Conservation (phyloP, 2,113 vertebrate genomes). For the Saguinus midas region DNA sequence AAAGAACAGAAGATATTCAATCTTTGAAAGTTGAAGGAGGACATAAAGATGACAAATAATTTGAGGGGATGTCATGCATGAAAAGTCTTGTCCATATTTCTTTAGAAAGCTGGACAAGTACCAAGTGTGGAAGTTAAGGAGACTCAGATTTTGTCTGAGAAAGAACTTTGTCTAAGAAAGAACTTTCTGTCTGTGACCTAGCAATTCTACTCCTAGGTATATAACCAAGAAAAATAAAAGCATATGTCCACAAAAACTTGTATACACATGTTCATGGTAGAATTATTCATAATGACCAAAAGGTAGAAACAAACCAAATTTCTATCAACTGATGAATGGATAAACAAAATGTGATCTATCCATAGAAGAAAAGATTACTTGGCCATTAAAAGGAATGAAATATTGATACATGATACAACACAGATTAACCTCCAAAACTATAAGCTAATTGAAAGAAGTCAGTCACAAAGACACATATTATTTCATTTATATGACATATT, state of each 20-base stretch:
- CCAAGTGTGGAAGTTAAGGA: not conserved
- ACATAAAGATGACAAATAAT: not conserved
- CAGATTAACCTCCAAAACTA: not conserved
- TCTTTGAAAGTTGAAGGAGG: not conserved
- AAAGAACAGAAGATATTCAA: conserved; percentile 34
- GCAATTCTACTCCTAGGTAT: not conserved
- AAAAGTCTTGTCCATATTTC: not conserved
- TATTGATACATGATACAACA: not conserved
- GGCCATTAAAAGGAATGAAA: not conserved
- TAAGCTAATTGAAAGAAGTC: not conserved
- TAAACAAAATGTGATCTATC: not conserved
- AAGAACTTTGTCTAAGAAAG: not conserved
- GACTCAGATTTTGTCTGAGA: conserved; percentile 16
- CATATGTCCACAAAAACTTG: not conserved
- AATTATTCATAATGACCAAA: conserved; percentile 18
- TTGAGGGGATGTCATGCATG: not conserved
- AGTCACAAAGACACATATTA: not conserved
- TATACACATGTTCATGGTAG: not conserved
- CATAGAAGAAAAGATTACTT: not conserved
- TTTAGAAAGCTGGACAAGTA: not conserved
- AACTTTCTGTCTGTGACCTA: not conserved
- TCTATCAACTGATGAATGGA: not conserved
- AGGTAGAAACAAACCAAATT: not conserved
- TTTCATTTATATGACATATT: not conserved
- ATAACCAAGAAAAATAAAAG: conserved; percentile 15